Percentiles rank a stretch among this genome's conserved stretches.
Conservation (phyloP, 1,140 invertebrate species). For the Drosophila nebulosa region DNA sequence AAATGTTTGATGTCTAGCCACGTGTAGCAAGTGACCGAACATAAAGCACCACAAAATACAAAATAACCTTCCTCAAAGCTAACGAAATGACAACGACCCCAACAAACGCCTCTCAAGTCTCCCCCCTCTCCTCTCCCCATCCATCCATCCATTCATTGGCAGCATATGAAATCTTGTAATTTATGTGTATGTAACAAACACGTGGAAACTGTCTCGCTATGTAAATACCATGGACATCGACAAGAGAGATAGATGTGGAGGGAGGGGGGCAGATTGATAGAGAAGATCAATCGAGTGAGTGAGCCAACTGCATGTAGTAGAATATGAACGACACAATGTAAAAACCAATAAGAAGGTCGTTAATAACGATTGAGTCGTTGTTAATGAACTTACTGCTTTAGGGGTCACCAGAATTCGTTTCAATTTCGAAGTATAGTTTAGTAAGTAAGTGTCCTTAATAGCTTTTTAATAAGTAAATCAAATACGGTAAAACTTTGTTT, state of each 20-base stretch:
- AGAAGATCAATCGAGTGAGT: not conserved
- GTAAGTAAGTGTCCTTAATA: too few species aligned
- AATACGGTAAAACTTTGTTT: too few species aligned
- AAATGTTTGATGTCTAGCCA: not conserved
- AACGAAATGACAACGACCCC: not conserved
- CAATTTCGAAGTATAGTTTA: too few species aligned
- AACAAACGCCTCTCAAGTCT: not conserved
- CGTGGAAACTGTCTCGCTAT: conserved; percentile 23
- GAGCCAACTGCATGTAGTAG: not conserved
- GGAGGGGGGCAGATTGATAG: not conserved
- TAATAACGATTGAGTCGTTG: too few species aligned
- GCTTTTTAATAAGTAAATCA: too few species aligned
- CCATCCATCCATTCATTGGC: too few species aligned
- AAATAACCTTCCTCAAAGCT: not conserved
- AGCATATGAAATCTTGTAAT: not conserved
- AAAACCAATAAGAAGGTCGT: too few species aligned
- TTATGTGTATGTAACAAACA: conserved; percentile 11
- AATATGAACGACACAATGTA: too few species aligned
- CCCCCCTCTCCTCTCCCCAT: not conserved
- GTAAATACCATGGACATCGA: not conserved
- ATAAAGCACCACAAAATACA: conserved; percentile 1
- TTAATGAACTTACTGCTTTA: too few species aligned
- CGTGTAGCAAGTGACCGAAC: conserved; percentile 20
- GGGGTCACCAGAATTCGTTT: too few species aligned
- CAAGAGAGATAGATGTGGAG: not conserved